These are phyloP conservation scores for Uria aalge DNA, from an alignment of 2,113 vertebrate species.

Conservation along the genomic window DNA sequence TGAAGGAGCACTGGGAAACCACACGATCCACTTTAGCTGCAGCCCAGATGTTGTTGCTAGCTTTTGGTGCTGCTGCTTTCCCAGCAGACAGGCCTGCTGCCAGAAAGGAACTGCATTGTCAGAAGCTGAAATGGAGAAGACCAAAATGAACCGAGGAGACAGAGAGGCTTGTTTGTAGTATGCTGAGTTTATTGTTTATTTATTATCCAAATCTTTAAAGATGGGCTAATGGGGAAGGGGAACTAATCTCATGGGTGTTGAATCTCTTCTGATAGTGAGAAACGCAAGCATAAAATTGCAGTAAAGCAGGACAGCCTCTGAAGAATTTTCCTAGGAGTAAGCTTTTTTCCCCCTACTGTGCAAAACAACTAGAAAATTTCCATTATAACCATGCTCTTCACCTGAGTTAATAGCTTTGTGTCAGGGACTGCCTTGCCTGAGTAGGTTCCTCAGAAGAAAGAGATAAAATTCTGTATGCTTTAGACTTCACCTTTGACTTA, in stretches of 20 bases:
- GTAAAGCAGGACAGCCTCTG: not conserved
- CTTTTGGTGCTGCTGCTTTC: not conserved
- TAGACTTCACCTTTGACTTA: not conserved
- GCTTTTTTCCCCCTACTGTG: not conserved
- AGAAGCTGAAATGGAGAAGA: not conserved
- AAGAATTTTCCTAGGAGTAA: slow-evolving; percentile 15
- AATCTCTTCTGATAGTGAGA: slow-evolving; percentile 10
- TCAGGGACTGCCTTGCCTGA: not conserved
- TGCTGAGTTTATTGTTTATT: not conserved
- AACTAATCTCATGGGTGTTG: not conserved
- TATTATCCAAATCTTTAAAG: not conserved
- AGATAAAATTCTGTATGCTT: not conserved
- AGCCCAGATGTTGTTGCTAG: not conserved
- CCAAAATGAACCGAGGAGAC: not conserved
- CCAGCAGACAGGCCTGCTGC: not conserved
- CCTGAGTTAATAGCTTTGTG: not conserved
- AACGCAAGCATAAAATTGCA: slow-evolving; percentile 8
- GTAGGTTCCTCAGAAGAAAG: not conserved
- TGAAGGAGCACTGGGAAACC: not conserved
- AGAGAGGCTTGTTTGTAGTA: not conserved
- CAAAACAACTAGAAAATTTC: slow-evolving; percentile 45
- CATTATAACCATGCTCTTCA: not conserved
- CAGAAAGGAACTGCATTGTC: not conserved
- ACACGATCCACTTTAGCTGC: not conserved
- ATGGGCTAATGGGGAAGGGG: not conserved